Percentiles rank a stretch among this genome's conserved stretches.
phyloP scores from a whole-genome alignment of 2,797 vertebrate genomes.

The Muraenolepis orangiensis region DNA sequence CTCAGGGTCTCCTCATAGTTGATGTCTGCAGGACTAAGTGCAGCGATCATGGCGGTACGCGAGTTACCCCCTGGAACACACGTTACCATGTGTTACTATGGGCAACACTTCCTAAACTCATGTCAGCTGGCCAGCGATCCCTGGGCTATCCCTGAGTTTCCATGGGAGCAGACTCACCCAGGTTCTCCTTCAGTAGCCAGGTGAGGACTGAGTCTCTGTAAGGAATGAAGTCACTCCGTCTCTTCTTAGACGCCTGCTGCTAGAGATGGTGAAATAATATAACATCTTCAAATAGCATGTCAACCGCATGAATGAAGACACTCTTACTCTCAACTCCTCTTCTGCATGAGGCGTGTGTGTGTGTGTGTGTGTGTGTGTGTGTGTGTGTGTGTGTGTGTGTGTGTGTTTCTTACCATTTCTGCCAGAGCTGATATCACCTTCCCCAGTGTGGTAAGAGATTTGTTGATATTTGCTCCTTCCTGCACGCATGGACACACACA shows the following conservation, averaged over 20 bases:
- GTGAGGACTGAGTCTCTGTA: slow-evolving; percentile 89
- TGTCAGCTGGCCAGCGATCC: too few relatives aligned
- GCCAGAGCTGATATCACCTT: slow-evolving; percentile 80
- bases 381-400: too few relatives aligned
- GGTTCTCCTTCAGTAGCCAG: slow-evolving; percentile 88
- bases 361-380: too few relatives aligned
- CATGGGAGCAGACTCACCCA: slow-evolving; percentile 67
- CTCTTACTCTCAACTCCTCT: too few relatives aligned
- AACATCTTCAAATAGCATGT: too few relatives aligned
- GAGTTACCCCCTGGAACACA: slow-evolving; percentile 83
- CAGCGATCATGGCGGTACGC: slow-evolving; percentile 89
- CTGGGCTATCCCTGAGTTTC: too few relatives aligned
- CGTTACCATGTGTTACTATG: not conserved
- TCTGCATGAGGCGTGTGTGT: too few relatives aligned
- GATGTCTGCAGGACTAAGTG: slow-evolving; percentile 88
- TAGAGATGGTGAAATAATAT: not conserved
- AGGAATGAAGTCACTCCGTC: slow-evolving; percentile 84
- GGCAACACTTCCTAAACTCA: slow-evolving; percentile 12
- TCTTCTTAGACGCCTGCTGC: slow-evolving; percentile 82
- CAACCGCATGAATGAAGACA: too few relatives aligned
- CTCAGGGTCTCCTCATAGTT: slow-evolving; percentile 92
- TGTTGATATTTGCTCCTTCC: slow-evolving; percentile 83
- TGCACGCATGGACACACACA: slow-evolving; percentile 35
- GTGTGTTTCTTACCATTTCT: slow-evolving; percentile 77
- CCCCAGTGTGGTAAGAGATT: slow-evolving; percentile 78